A percentile compares a stretch with the other conserved stretches of the same genome.
phyloP scores from a whole-genome alignment of 2,113 vertebrate genomes.

The Catagonus wagneri region DNA sequence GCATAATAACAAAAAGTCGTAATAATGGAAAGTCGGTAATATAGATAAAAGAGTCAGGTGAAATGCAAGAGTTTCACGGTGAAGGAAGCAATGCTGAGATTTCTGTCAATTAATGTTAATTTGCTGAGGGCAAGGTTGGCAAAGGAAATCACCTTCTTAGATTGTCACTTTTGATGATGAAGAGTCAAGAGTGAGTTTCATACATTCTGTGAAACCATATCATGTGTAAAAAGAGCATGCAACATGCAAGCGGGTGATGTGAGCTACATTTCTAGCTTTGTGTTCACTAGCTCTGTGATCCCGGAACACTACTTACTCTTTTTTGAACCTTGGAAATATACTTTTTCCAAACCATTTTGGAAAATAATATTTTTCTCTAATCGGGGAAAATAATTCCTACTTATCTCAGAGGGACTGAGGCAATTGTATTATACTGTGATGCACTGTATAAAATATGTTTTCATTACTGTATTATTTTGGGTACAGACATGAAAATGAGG shows the following conservation, averaged over 20 bases:
- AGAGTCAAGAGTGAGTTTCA: background rate
- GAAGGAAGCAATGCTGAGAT: background rate
- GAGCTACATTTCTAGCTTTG: background rate
- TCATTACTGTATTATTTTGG: background rate
- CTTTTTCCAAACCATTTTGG: background rate
- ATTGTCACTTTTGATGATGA: background rate
- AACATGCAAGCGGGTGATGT: background rate
- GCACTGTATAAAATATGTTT: background rate
- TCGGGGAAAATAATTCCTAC: background rate
- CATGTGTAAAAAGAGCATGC: background rate
- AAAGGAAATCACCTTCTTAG: background rate
- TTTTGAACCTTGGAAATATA: background rate
- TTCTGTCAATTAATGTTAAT: background rate
- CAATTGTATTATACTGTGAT: background rate
- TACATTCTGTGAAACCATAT: background rate
- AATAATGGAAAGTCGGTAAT: background rate
- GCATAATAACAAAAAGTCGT: background rate
- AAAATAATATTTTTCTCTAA: too few relatives aligned
- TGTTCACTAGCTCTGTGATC: background rate
- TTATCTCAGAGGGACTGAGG: background rate
- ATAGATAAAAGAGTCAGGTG: background rate
- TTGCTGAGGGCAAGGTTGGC: background rate
- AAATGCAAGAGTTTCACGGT: background rate
- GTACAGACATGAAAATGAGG: background rate
- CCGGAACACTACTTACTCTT: background rate